Conservation (phyloP, 2,888 invertebrate genomes). For the Eulithis prunata region DNA sequence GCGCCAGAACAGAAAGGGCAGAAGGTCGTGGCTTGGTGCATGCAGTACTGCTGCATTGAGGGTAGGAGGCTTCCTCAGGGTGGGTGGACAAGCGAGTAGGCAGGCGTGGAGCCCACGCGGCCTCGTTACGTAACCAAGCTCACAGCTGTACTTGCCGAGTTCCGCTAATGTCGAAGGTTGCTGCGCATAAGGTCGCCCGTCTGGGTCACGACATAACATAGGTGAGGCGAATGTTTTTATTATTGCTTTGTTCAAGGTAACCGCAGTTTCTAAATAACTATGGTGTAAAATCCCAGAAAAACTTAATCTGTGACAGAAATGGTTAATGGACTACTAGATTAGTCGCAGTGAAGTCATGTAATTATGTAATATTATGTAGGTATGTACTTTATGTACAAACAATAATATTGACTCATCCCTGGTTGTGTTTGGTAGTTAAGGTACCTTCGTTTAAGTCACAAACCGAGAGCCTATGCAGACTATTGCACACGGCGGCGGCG, state of each 20-base stretch:
- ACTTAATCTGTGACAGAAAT: no score
- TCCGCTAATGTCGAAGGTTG: slow-evolving; percentile 75
- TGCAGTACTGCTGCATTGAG: slow-evolving; percentile 67
- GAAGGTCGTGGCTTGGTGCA: slow-evolving; percentile 63
- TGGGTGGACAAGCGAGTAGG: slow-evolving; percentile 49
- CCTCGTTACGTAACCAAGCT: slow-evolving; percentile 53
- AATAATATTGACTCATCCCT: no score
- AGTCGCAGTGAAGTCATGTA: no score
- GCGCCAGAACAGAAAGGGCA: slow-evolving; percentile 59
- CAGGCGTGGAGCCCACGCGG: slow-evolving; percentile 44
- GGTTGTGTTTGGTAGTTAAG: no score
- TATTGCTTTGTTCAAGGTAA: not conserved
- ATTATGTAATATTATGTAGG: no score
- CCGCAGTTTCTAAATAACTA: not conserved
- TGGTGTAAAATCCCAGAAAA: no score
- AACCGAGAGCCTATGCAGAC: no score
- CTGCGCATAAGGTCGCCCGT: slow-evolving; percentile 70
- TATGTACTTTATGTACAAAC: no score
- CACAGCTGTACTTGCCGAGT: slow-evolving; percentile 55
- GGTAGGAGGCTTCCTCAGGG: slow-evolving; percentile 47
- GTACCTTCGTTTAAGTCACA: no score
- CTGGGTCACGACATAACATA: slow-evolving; percentile 55
- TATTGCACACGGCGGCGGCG: no score
- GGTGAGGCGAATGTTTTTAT: slow-evolving; percentile 43
- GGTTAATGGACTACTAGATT: no score